phyloP scores from a whole-genome alignment of 2,113 vertebrate species.

The Gnathonemus echidnorhynchus region DNA sequence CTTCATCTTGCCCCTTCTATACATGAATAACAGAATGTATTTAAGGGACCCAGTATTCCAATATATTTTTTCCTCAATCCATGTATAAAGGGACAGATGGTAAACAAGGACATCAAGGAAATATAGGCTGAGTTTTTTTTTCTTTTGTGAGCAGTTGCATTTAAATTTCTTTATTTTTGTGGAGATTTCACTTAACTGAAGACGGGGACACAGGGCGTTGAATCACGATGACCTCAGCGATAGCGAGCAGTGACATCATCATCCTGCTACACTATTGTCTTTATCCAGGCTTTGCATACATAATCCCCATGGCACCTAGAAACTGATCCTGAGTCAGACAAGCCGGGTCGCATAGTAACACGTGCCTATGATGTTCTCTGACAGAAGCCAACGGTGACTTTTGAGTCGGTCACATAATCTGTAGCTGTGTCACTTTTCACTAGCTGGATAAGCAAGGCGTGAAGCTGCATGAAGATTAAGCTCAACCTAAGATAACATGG shows the following conservation, averaged over 20 bases:
- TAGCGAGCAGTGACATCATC: neutral
- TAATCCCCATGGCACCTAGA: neutral
- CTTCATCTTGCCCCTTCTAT: neutral
- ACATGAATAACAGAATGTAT: neutral
- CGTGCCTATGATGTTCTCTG: neutral
- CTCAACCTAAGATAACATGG: neutral
- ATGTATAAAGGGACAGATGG: neutral
- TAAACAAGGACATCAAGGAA: neutral
- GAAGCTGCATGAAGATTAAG: neutral
- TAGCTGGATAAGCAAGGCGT: neutral
- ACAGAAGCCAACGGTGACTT: neutral
- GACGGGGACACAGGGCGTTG: neutral
- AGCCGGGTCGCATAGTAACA: neutral
- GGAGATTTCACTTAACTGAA: neutral
- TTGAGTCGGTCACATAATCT: neutral
- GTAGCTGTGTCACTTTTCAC: neutral
- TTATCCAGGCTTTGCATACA: neutral
- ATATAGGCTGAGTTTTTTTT: neutral
- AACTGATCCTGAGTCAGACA: neutral
- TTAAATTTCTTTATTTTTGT: neutral
- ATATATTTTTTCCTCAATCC: neutral
- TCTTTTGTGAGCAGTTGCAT: neutral
- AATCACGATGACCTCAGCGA: neutral
- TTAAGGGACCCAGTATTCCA: neutral
- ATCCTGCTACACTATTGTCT: neutral